A percentile compares a stretch with the other conserved stretches of the same genome.
These are phyloP conservation scores for Chionodraco myersi DNA, from an alignment of 2,113 vertebrate genomes.

Conservation along the genomic window DNA sequence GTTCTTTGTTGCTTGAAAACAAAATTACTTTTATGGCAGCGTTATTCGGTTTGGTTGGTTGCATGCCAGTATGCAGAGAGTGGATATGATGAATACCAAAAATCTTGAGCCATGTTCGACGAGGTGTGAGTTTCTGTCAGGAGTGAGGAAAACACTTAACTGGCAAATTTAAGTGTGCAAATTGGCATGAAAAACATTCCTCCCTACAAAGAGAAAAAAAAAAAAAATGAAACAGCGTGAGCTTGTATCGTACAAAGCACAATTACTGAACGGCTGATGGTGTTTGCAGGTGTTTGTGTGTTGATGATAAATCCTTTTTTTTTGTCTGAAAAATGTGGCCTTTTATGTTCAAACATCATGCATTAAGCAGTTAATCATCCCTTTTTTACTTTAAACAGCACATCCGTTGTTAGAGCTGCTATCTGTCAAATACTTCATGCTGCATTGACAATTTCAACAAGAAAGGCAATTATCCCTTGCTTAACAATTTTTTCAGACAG, in stretches of 20 bases:
- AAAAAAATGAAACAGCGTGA: not conserved
- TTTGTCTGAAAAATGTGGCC: not conserved
- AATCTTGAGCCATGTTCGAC: not conserved
- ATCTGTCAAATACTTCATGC: not conserved
- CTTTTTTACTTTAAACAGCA: not conserved
- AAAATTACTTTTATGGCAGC: constrained; percentile 12
- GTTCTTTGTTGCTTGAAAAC: constrained; percentile 25
- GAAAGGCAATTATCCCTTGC: not conserved
- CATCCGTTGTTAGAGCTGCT: not conserved
- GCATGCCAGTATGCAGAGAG: constrained; percentile 7
- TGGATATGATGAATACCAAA: constrained; percentile 12
- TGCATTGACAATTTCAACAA: not conserved
- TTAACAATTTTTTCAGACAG: not conserved
- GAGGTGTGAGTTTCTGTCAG: constrained; percentile 20
- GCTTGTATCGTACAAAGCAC: not conserved
- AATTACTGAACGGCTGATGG: not conserved
- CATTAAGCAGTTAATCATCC: not conserved
- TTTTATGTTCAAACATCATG: not conserved
- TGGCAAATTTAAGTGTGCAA: not conserved
- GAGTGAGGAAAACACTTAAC: not conserved
- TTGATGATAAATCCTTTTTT: not conserved
- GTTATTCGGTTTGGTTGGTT: not conserved
- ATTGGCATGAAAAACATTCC: constrained; percentile 6
- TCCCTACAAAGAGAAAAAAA: not conserved
- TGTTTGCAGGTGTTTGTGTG: constrained; percentile 8